These are phyloP conservation scores for Anarsia innoxiella DNA, from an alignment of 2,888 invertebrate species.

Conservation along the genomic window DNA sequence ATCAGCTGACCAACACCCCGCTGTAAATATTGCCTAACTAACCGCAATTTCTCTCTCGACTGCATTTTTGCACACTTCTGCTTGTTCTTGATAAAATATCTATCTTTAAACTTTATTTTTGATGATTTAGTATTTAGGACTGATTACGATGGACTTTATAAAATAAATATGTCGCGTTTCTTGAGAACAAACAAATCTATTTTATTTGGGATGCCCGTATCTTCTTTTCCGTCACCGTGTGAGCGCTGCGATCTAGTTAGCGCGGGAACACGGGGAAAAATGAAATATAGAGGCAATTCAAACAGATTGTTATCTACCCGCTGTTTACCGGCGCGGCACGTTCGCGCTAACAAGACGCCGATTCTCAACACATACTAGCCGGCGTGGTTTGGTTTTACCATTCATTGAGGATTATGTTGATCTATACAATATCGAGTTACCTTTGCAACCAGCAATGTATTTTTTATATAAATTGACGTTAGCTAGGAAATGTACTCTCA, in stretches of 20 bases:
- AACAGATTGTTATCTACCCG: constrained; percentile 76
- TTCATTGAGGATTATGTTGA: no score
- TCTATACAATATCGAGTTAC: no score
- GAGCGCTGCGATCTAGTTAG: constrained; percentile 64
- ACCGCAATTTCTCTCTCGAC: constrained; percentile 39
- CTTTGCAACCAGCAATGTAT: no score
- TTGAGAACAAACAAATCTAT: constrained; percentile 30
- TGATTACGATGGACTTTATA: no score
- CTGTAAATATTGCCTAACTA: constrained; percentile 57
- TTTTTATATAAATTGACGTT: no score
- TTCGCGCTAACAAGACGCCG: constrained; percentile 61
- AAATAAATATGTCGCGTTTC: no score
- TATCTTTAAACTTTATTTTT: no score
- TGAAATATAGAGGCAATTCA: constrained; percentile 76
- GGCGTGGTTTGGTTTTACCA: no score
- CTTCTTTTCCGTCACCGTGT: constrained; percentile 48
- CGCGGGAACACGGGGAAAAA: constrained; percentile 65
- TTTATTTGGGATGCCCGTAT: constrained; percentile 60
- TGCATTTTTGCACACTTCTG: no score
- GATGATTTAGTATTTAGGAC: no score
- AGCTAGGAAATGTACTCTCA: no score
- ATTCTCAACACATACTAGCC: constrained; percentile 17
- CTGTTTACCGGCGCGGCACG: constrained; percentile 71
- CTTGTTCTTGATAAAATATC: no score
- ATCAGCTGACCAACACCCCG: constrained; percentile 52